A percentile compares a stretch with the other conserved stretches of the same genome.
Evolutionary conservation across 2,888 invertebrate genomes (phyloP).

Genomic region (Drosophila barbarae): DNA sequence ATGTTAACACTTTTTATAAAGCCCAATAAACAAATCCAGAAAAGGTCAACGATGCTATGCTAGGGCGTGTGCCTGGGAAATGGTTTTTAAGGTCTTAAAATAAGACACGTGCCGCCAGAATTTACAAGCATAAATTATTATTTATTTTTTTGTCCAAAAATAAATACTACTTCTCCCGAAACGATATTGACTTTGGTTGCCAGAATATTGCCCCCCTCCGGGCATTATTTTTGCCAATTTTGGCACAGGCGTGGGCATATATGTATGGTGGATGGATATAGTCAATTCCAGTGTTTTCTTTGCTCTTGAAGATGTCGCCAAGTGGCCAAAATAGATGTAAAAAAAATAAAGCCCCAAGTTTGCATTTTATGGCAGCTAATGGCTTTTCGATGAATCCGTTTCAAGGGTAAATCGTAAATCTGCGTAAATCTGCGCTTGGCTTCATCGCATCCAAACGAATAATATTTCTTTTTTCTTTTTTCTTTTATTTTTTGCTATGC

Average conservation of each 20-base stretch:
- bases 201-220: constrained; percentile 15
- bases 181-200: constrained; percentile 49
- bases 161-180: constrained; percentile 32
- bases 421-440: constrained; percentile 46
- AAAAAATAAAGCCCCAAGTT: constrained; percentile 18
- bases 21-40: background rate
- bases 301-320: constrained; percentile 24
- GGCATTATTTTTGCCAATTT: constrained; percentile 28
- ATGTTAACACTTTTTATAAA: constrained; percentile 9
- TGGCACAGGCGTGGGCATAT: constrained; percentile 22
- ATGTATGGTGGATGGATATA: too few relatives aligned
- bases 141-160: constrained; percentile 7
- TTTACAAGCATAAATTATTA: constrained; percentile 19
- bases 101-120: constrained; percentile 11
- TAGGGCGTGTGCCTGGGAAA: constrained; percentile 1
- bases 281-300: constrained; percentile 20
- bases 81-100: background rate
- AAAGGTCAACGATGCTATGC: constrained; percentile 21
- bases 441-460: constrained; percentile 22
- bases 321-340: constrained; percentile 22
- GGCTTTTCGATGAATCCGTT: constrained; percentile 62
- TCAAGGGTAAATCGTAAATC: constrained; percentile 64
- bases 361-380: constrained; percentile 52
- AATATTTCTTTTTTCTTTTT: background rate
- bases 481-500: constrained; percentile 43